Base-by-base conservation (phyloP, 2,888 invertebrate genomes). In the Nemapogon koenigi region DNA sequence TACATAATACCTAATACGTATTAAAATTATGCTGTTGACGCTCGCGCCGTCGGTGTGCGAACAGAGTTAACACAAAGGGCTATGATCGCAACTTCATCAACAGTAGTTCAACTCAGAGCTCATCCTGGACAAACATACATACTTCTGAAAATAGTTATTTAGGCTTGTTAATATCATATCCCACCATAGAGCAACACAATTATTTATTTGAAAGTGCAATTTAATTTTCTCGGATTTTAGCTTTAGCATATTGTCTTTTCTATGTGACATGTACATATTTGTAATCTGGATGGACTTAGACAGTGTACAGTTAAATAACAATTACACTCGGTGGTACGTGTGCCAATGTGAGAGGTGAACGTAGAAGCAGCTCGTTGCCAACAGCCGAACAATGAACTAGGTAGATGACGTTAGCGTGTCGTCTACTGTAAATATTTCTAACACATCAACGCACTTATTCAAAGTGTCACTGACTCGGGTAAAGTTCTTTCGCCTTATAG, bases 371-470 rank as follows among this genome's bases (percentile, higher is more conserved):
- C 53, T 57, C 58, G 68, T n/a, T n/a, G n/a, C n/a, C 68, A 66
- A 60, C 60, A 58, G 62, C 53, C 64, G 73, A 75, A 75, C 76
- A 76, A 76, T 75, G 68, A 76, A 72, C 73, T 59, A 67, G 59
- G 50, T 56, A 57, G 59, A 53, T 68, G 69, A 69, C 69, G 69
- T 57, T 51, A 49, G 51, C 57, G 60, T 55, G 27, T 31, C 37
- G 30, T 15, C 6, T 3, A 18, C 7, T 31, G 29, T 36, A n/a
- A 40, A 37, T 37, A 31, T 19, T 28, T 35, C 6, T 36, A 40
- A 41, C 37, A 48, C 42, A 4, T 17, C 13, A 15, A 31, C 15
- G 17, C 6, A 33, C 33, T 11, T 19, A 33, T 19, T 19, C 17
- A 8, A 33, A 39, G 42, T 41, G 45, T 49, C 45, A 46, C 44